Percentiles rank a stretch among this genome's conserved stretches.
These are phyloP conservation scores for Monopis laevigella DNA, from an alignment of 2,888 invertebrate species.

Conservation along the genomic window DNA sequence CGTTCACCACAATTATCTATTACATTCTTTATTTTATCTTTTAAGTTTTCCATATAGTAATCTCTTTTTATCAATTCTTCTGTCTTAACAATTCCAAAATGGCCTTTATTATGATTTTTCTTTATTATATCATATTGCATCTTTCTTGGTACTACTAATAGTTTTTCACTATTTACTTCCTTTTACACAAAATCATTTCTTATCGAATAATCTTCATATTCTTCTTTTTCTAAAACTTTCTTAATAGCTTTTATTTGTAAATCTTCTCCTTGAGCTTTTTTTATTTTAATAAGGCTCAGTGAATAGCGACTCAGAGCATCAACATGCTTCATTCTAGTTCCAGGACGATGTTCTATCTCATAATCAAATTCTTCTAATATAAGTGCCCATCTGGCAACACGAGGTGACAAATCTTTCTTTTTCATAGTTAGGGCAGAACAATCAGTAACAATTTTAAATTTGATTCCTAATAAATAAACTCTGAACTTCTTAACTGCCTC, in stretches of 20 bases:
- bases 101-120: not conserved
- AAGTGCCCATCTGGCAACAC: conserved; percentile 23
- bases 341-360: conserved; percentile 22
- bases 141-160: not conserved
- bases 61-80: not conserved
- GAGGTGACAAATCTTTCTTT: conserved; percentile 23
- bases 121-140: no score
- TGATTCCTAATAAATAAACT: conserved; percentile 20
- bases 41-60: not conserved
- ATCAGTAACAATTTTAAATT: conserved; percentile 23
- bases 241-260: not conserved
- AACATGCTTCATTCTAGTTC: conserved; percentile 20
- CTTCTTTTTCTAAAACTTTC: not conserved
- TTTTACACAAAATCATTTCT: not conserved
- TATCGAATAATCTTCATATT: not conserved
- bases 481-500: conserved; percentile 21
- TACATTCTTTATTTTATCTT: not conserved
- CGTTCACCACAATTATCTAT: not conserved
- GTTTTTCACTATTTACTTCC: not conserved
- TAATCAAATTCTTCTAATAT: conserved; percentile 23
- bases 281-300: not conserved
- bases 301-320: conserved; percentile 20
- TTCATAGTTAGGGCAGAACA: conserved; percentile 21
- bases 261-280: conserved; percentile 8
- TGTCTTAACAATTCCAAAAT: not conserved